Evolutionary conservation across 2,113 vertebrate genomes (phyloP), one percentile per base, ranked within the genome.

Genomic region (Caranx melampygus): DNA sequence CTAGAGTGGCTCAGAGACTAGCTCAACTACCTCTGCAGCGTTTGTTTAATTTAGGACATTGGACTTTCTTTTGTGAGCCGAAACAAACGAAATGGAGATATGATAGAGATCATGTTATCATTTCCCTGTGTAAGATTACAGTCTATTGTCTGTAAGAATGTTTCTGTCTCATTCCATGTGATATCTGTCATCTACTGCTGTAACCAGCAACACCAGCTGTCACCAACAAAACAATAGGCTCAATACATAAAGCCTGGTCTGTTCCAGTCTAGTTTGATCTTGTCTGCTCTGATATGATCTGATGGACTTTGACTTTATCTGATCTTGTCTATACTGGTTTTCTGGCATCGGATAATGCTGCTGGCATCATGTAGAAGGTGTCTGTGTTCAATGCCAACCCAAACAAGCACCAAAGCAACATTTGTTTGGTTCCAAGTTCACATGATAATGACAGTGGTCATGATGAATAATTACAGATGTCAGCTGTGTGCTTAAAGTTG

Each of bases 241-340:
- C 20, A 26, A 40, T 33, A 49, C 58, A 59, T 40, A 42, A 52
- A 64, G 40, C 4, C 71, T 42, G 14, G 1, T 74, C 10, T 52
- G 5, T 59, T 65, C 34, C 33, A 2, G 37, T 63, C 31, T 64
- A 58, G 59, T 65, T 66, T 45, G 1, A 77, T 67, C n/a, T 54
- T 2, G 3, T 72, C 55, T 65, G 20, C 11, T 57, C 42, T 57
- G 59, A 49, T 44, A 34, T 74, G 69, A 61, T 73, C 18, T 66
- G 68, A 74, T 26, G 20, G 37, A 69, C 68, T 73, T 16, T 69
- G 63, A 73, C 59, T n/a, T 54, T 6, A 80, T 83, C 59, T 78
- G 35, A 78, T 75, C 58, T 16, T 42, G 3, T 49, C 4, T 44
- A 31, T n/a, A 42, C 67, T 64, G 42, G 72, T 67, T 51, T 75